A percentile compares a stretch with the other conserved stretches of the same genome.
Conservation (phyloP, 2,888 invertebrate genomes). For the Argyresthia goedartella region DNA sequence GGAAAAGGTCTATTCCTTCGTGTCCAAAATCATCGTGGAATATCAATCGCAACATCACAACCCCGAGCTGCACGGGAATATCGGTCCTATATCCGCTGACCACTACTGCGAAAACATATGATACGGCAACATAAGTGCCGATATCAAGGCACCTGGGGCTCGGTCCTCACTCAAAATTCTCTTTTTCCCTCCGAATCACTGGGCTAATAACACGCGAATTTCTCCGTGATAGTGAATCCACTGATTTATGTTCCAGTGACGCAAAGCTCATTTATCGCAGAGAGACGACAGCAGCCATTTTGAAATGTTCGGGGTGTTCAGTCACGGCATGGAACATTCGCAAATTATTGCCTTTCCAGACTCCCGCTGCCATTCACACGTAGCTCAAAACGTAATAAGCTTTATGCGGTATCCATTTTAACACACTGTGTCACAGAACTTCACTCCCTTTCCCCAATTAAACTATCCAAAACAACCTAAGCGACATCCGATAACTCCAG, state of each 20-base stretch:
- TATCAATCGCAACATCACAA: conserved; percentile 62
- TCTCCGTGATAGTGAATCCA: conserved; percentile 52
- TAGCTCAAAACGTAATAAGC: conserved; percentile 38
- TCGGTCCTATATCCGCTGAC: conserved; percentile 65
- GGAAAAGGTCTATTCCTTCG: conserved; percentile 56
- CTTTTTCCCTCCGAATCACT: conserved; percentile 50
- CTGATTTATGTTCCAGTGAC: conserved; percentile 70
- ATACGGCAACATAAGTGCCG: conserved; percentile 56
- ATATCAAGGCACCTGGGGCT: conserved; percentile 39
- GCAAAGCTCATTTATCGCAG: conserved; percentile 72
- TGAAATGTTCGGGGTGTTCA: conserved; percentile 72
- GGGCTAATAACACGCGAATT: conserved; percentile 49
- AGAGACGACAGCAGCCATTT: conserved; percentile 70
- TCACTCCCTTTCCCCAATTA: conserved; percentile 62
- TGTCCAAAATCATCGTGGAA: conserved; percentile 63
- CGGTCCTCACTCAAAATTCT: conserved; percentile 39
- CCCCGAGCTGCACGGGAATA: conserved; percentile 65
- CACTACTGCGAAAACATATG: conserved; percentile 69
- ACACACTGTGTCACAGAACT: conserved; percentile 57
- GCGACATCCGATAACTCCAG: conserved; percentile 72
- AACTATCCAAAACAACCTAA: conserved; percentile 71
- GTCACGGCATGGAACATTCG: conserved; percentile 71
- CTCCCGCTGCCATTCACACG: conserved; percentile 31
- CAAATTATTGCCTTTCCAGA: conserved; percentile 50
- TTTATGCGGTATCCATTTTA: conserved; percentile 57